These are phyloP conservation scores for Prinia subflava DNA, from an alignment of 2,113 vertebrate genomes.

Conservation along the genomic window DNA sequence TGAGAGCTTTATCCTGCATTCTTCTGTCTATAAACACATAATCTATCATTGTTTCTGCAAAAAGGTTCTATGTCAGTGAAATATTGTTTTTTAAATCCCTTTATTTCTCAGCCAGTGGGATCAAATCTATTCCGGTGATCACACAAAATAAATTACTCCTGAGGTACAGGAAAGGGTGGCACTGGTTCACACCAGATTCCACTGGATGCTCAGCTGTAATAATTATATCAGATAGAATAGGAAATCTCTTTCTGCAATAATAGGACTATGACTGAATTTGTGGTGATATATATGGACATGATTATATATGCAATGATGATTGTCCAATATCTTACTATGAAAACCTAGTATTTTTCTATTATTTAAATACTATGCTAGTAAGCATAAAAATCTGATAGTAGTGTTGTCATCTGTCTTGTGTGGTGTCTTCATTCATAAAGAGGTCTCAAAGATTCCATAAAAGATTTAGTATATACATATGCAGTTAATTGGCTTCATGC, in stretches of 20 bases:
- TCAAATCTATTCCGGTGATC: not conserved
- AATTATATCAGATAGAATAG: not conserved
- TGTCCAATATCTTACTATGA: not conserved
- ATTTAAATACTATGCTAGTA: not conserved
- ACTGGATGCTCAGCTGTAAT: not conserved
- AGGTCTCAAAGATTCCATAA: not conserved
- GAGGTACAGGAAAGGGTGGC: not conserved
- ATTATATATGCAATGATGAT: not conserved
- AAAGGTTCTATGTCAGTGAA: not conserved
- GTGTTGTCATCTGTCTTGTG: not conserved
- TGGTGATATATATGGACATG: not conserved
- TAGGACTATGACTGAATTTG: not conserved
- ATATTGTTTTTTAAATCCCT: not conserved
- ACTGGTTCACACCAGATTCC: not conserved
- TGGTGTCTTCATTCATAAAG: not conserved
- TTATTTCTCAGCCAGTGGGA: not conserved
- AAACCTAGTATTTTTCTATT: not conserved
- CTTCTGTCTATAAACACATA: not conserved
- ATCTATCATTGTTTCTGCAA: not conserved
- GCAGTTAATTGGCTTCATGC: not conserved
- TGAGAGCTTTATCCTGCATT: not conserved
- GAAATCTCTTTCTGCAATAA: not conserved
- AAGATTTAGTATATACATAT: not conserved
- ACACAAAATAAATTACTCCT: not conserved
- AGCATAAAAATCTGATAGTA: not conserved